Evolutionary conservation across 2,113 vertebrate species (phyloP).

Genomic region (Nipponia nippon): DNA sequence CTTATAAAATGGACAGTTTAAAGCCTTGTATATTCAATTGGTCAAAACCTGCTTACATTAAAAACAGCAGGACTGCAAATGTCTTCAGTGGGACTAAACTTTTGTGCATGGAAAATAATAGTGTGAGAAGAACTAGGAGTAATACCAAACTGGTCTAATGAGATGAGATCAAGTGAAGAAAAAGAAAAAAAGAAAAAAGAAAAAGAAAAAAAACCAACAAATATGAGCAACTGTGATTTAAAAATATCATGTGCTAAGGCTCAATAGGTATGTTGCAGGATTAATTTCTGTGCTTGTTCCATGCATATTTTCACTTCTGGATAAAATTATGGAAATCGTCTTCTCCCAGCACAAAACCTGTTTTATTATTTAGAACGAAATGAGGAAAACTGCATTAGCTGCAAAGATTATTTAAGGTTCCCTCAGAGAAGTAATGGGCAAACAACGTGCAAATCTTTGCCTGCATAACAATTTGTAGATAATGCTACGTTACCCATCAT

Average conservation of each 20-base stretch:
- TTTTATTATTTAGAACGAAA: neutral
- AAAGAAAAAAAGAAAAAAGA: neutral
- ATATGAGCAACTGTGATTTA: neutral
- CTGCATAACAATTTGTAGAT: neutral
- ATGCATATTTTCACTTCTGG: neutral
- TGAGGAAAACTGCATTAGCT: neutral
- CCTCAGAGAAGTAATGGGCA: neutral
- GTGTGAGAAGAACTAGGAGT: neutral
- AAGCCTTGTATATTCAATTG: neutral
- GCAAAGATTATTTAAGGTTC: neutral
- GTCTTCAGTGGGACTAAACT: neutral
- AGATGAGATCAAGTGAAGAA: neutral
- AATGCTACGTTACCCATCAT: rapidly evolving
- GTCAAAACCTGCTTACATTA: slow-evolving; percentile 3
- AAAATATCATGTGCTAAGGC: neutral
- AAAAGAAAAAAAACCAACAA: rapidly evolving
- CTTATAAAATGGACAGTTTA: slow-evolving; percentile 1
- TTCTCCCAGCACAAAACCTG: neutral
- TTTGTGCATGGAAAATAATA: neutral
- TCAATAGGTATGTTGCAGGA: neutral
- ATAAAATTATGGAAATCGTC: slow-evolving; percentile 29
- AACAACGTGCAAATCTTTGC: neutral
- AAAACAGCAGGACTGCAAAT: neutral
- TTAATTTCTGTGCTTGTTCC: neutral
- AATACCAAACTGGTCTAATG: neutral